Base-by-base conservation (phyloP, 2,888 invertebrate species). In the Nasonovia ribisnigri region DNA sequence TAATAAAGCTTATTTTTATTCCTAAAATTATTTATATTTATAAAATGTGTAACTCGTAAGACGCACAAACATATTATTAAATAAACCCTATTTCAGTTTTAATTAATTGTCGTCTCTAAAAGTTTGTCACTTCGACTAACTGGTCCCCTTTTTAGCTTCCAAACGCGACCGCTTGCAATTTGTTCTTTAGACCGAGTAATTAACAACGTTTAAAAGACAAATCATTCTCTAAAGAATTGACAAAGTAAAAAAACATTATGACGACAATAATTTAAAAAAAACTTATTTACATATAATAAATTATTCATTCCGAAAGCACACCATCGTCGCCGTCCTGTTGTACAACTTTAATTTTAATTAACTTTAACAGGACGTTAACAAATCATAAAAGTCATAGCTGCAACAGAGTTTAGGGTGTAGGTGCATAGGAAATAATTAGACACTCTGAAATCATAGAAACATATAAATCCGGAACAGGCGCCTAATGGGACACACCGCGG, bases 31-130 rank as follows among this genome's bases (percentile, higher is more conserved):
- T 36, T 29, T 8, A 26, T 26, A 57, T 57, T 8, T 26, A 20
- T 20, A 20, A 77, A 20, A 36, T 77, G 36, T 36, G 1, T 20
- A 67, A 13, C 36, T 36, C 3, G 36, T 36, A 77, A 77, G 77
- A 24, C 77, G 36, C 8, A 24, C 8, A 3, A 42, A 77, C 8
- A 36, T 77, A 77, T 77, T n/a, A 67, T 67, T n/a, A 67, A n/a
- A 77, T 77, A 77, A 77, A 42, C 77, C 77, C 20, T 8, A 36
- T 48, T 90, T 90, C 67, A 90, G 67, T 36, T 67, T 36, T 91
- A 91, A 91, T 91, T 91, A 84, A 54, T 84, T 84, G 24, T n/a
- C 26, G 51, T 54, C 91, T 91, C 42, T 84, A 29, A 16, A 84
- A 84, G 54, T 84, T 42, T 91, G 51, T 13, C 51, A 84, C 54